phyloP scores from a whole-genome alignment of 2,888 invertebrate species.

The Drosophila trichaetosa region DNA sequence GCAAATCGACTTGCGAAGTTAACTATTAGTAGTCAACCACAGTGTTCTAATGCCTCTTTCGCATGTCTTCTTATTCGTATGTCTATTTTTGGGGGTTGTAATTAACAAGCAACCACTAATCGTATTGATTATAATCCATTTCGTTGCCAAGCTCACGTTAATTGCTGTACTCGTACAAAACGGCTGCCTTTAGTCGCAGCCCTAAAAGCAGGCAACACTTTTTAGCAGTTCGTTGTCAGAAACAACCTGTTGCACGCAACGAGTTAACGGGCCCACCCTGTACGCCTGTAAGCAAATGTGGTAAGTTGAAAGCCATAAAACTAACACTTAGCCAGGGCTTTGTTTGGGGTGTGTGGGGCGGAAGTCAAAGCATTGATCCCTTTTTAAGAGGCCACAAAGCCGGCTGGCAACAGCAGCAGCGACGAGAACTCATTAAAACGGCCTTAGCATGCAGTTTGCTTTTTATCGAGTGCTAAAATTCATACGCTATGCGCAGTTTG shows the following conservation, averaged over 20 bases:
- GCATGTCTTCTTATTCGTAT: neutral
- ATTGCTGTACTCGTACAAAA: neutral
- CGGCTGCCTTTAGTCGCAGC: neutral
- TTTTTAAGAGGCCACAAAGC: constrained; percentile 37
- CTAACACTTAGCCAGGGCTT: constrained; percentile 49
- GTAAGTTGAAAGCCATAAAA: constrained; percentile 36
- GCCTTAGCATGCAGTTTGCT: constrained; percentile 69
- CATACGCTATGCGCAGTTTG: constrained; percentile 49
- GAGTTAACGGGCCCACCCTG: constrained; percentile 10
- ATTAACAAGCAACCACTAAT: neutral
- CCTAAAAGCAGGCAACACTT: constrained; percentile 46
- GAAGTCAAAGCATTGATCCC: constrained; percentile 33
- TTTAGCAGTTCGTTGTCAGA: neutral
- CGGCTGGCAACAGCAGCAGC: constrained; percentile 23
- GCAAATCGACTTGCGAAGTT: neutral
- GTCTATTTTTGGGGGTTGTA: neutral
- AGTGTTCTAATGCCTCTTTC: neutral
- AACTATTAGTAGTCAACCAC: neutral
- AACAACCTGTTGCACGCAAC: constrained; percentile 43
- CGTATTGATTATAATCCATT: neutral
- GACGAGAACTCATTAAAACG: constrained; percentile 68
- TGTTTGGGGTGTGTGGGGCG: neutral
- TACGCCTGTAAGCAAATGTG: constrained; percentile 8
- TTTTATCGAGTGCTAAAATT: constrained; percentile 65
- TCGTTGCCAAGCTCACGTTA: neutral